A percentile compares a stretch with the other conserved stretches of the same genome.
Conservation (phyloP, 2,113 vertebrate species). For the Castor canadensis region DNA sequence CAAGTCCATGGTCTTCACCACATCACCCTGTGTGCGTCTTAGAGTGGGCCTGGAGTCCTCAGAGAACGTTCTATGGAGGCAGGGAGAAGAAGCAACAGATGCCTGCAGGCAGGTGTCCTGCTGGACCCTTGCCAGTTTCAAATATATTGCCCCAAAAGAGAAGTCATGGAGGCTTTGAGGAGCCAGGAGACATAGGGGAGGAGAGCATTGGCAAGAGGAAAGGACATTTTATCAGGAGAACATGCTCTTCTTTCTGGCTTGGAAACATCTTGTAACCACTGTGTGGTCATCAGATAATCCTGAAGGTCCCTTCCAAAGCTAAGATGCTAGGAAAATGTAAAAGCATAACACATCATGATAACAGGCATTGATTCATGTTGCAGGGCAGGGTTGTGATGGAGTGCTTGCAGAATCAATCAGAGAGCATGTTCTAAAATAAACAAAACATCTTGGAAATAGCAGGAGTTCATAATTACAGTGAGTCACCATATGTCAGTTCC, state of each 20-base stretch:
- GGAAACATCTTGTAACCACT: not conserved
- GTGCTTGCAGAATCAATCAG: conserved; percentile 60
- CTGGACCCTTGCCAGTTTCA: not conserved
- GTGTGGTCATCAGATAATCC: conserved; percentile 45
- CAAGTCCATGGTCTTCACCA: not conserved
- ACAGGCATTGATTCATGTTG: conserved; percentile 40
- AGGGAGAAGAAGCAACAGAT: not conserved
- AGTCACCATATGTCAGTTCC: conserved; percentile 41
- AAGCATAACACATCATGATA: conserved; percentile 57
- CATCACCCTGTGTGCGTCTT: not conserved
- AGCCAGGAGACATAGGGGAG: not conserved
- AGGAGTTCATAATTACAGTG: conserved; percentile 67
- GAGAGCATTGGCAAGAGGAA: not conserved
- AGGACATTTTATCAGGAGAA: conserved; percentile 4
- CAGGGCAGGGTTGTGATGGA: conserved; percentile 43
- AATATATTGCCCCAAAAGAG: not conserved
- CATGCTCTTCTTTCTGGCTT: not conserved
- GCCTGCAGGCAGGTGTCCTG: not conserved
- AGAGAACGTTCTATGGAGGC: not conserved
- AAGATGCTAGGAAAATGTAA: conserved; percentile 51
- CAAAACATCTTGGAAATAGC: conserved; percentile 61
- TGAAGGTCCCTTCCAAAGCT: conserved; percentile 50
- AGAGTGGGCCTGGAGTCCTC: not conserved
- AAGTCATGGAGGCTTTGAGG: not conserved
- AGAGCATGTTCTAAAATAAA: conserved; percentile 67